Base-by-base conservation (phyloP, 2,113 vertebrate genomes). In the Uria lomvia region DNA sequence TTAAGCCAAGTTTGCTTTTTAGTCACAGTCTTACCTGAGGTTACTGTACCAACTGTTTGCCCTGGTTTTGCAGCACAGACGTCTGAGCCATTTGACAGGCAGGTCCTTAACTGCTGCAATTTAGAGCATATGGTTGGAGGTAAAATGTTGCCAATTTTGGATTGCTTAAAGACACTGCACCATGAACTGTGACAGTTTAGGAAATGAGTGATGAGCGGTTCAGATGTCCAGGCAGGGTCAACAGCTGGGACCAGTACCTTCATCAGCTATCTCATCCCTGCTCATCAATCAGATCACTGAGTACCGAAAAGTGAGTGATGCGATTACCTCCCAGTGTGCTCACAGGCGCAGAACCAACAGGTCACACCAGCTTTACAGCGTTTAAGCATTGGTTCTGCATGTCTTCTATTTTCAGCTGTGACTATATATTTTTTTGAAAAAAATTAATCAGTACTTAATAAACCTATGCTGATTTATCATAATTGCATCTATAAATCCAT, bases 391-490 rank as follows among this genome's bases (percentile, higher is more conserved):
- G 55, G 4, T 38, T 97, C 73, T 96, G 38, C 84, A 79, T 80
- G 58, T 91, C 78, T 75, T 96, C 38, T 94, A 56, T 97, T 97
- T 97, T 80, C 38, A 86, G 20, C 32, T 84, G 12, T 43, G 88
- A 38, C 65, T 87, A 12, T 12, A 56, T 68, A 27, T 86, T 93
- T 95, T 84, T 94, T 87, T 40, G 91, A 36, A 86, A 80, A 73
- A 90, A 86, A 70, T 50, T 56, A 84, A 43, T 96, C 88, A 96
- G 95, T 94, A n/a, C 75, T 96, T 98, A 88, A 91, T 94, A 95
- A 97, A 94, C 79, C 79, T 98, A n/a, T 79, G 86, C 92, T 96
- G 94, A 95, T 97, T 97, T 98, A 97, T 97, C 91, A 59, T 96
- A 97, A 97, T 96, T 94, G 63, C 83, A 91, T 73, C 82, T 97